Evolutionary conservation across 2,797 vertebrate species (phyloP).

Genomic region (Brachyalestes nurse): DNA sequence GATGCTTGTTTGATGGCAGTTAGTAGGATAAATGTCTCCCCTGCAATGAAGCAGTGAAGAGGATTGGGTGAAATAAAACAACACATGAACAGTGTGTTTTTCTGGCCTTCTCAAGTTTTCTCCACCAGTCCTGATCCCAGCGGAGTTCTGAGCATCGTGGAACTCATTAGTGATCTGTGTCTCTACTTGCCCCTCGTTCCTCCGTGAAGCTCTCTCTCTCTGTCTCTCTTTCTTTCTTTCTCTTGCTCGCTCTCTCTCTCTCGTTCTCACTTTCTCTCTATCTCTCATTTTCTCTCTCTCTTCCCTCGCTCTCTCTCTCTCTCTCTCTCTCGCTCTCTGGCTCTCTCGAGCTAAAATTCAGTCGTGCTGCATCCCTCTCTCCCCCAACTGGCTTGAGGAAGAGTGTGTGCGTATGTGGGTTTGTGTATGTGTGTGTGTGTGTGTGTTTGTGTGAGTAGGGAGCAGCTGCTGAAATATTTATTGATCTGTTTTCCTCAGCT

Average conservation of each 20-base stretch:
- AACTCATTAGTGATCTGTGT: conserved; percentile 14
- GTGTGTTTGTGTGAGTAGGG: conserved; percentile 61
- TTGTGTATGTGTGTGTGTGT: background rate
- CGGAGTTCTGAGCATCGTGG: conserved; percentile 1
- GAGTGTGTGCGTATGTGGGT: conserved; percentile 63
- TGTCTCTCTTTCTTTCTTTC: background rate
- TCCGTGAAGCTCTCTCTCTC: conserved; percentile 20
- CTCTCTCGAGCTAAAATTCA: conserved; percentile 61
- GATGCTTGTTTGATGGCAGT: no score
- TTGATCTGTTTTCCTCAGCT: conserved; percentile 81
- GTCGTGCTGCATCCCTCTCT: conserved; percentile 46
- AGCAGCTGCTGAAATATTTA: conserved; percentile 85
- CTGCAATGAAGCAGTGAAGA: background rate
- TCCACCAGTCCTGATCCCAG: background rate
- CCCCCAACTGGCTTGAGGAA: conserved; percentile 69
- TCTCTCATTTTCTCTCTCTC: conserved; percentile 19
- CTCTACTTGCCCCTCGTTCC: background rate
- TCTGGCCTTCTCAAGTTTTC: background rate
- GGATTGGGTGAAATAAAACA: background rate
- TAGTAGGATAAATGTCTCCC: no score
- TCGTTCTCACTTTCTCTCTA: no score
- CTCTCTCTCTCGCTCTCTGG: conserved; percentile 44
- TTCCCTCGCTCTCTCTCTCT: conserved; percentile 44
- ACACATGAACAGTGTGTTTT: background rate
- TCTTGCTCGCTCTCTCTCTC: conserved; percentile 1